Conservation (phyloP, 2,113 vertebrate genomes). For the Raja brachyura region DNA sequence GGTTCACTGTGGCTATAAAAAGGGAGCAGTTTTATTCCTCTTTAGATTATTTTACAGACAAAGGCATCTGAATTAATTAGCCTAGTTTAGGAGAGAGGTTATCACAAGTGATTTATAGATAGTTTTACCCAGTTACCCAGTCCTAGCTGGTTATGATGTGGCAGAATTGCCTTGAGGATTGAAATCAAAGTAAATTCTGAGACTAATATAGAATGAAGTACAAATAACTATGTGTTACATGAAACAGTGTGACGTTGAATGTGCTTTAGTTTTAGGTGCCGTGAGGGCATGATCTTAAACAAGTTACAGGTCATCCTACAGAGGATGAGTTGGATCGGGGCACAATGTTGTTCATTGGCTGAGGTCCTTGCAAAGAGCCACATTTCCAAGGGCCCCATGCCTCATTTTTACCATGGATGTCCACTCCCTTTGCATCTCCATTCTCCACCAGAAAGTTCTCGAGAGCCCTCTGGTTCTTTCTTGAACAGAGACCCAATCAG, state of each 20-base stretch:
- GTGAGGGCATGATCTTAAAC: background rate
- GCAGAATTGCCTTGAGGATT: background rate
- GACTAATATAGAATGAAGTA: background rate
- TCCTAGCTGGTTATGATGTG: background rate
- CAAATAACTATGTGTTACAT: background rate
- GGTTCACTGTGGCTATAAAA: background rate
- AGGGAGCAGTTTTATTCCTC: background rate
- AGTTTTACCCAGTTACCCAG: background rate
- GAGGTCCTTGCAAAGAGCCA: background rate
- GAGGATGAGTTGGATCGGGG: background rate
- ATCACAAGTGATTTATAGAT: background rate
- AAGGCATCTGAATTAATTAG: conserved; percentile 1
- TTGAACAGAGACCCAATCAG: no score
- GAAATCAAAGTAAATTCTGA: background rate
- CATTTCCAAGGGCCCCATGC: background rate
- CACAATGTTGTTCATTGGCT: background rate
- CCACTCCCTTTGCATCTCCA: no score
- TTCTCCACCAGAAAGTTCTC: no score
- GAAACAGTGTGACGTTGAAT: background rate
- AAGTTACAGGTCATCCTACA: background rate
- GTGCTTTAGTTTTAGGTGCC: background rate
- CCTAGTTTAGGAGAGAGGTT: background rate
- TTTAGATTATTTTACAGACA: background rate
- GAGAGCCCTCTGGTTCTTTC: no score
- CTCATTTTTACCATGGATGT: no score